phyloP scores from a whole-genome alignment of 2,113 vertebrate genomes.

The Phylloscopus trochilus region DNA sequence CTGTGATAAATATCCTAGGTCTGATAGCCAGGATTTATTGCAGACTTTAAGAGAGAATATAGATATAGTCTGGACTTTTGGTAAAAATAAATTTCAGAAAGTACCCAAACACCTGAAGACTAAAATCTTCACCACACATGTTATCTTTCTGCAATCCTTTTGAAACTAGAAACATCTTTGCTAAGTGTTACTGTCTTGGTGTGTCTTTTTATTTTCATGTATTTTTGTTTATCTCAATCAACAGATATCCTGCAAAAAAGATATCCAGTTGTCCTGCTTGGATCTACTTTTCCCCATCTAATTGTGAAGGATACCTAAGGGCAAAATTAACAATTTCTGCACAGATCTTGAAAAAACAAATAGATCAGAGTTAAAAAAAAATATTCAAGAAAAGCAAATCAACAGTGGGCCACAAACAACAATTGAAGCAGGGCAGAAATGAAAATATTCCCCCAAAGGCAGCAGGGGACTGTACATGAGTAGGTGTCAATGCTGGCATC shows the following conservation, averaged over 20 bases:
- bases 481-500: constrained; percentile 1
- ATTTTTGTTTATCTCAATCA: not conserved
- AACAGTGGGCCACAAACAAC: not conserved
- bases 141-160: not conserved
- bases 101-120: not conserved
- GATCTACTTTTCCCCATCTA: not conserved
- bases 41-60: not conserved
- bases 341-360: not conserved
- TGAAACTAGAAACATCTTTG: not conserved
- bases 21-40: not conserved
- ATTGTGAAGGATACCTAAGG: not conserved
- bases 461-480: not conserved
- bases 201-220: not conserved
- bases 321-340: not conserved
- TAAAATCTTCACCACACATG: not conserved
- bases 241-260: not conserved
- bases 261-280: not conserved
- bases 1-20: not conserved
- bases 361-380: not conserved
- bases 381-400: not conserved
- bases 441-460: not conserved
- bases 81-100: not conserved
- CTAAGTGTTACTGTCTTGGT: not conserved
- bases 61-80: not conserved
- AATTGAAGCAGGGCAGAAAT: not conserved